These are phyloP conservation scores for Drosophila paramelanica DNA, from an alignment of 2,888 invertebrate genomes.

Conservation along the genomic window DNA sequence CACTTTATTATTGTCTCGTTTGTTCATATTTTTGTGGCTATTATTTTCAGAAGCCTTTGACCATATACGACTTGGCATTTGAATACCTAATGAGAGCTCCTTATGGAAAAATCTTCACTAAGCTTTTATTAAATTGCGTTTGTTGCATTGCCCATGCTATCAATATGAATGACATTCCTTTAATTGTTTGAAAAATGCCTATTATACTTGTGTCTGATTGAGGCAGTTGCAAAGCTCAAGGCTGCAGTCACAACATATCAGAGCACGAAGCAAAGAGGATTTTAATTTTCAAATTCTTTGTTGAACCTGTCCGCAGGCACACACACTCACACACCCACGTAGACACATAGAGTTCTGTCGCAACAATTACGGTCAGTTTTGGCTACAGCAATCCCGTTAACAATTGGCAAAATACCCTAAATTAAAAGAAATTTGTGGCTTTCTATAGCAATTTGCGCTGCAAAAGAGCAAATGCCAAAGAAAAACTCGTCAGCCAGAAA, in stretches of 20 bases:
- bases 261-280: conserved; percentile 8
- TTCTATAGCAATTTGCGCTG: conserved; percentile 40
- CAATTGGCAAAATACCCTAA: conserved; percentile 54
- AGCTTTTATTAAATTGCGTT: conserved; percentile 22
- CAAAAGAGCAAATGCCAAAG: conserved; percentile 27
- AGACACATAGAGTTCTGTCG: not conserved
- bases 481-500: conserved; percentile 2
- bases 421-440: conserved; percentile 55
- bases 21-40: conserved; percentile 25
- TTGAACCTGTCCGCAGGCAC: not conserved
- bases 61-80: conserved; percentile 8
- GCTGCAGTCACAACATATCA: not conserved
- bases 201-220: conserved; percentile 16
- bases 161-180: conserved; percentile 1
- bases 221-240: not conserved
- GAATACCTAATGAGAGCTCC: conserved; percentile 15
- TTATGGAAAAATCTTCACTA: conserved; percentile 28
- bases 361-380: conserved; percentile 14
- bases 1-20: conserved; percentile 22
- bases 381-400: conserved; percentile 39
- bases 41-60: conserved; percentile 15
- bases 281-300: conserved; percentile 22
- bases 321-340: not conserved
- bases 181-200: conserved; percentile 30
- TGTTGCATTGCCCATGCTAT: not conserved